Base-by-base conservation (phyloP, 2,797 vertebrate species). In the Danio aesculapii region DNA sequence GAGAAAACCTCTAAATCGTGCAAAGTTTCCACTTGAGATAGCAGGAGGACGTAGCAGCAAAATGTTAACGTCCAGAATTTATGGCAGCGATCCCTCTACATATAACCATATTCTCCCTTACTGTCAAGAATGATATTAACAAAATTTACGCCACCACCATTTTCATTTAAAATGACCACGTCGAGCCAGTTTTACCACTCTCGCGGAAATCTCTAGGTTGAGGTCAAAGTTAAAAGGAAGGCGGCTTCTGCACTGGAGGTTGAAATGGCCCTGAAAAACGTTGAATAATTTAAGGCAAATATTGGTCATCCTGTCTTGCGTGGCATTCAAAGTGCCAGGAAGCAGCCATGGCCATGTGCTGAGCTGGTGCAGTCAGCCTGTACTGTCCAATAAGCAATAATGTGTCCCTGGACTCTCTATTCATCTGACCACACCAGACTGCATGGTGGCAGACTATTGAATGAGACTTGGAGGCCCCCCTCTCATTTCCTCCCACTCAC, bases 331-430 rank as follows among this genome's bases (percentile, higher is more conserved):
- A 92, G 90, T 92, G 93, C 91, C 92, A 94, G 93, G 93, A 95
- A 94, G 91, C 90, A 89, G 91, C 84, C 84, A 88, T 86, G 88
- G 85, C 90, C 91, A 91, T 92, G 90, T 91, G 90, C 92, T 94
- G 93, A 94, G 92, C 90, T 92, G 89, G 89, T 92, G 91, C 87
- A 92, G 93, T 91, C 93, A 91, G 90, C 90, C 90, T 92, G 88
- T 90, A 89, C 91, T 89, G 91, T 93, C 92, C 94, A 94, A 94
- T 93, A 94, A 95, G 93, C 93, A 93, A 93, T 94, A 94, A 94
- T 89, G 89, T 93, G 92, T 93, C 92, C 92, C 93, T 86, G 92
- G 92, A 93, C 91, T 92, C 91, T 89, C 82, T 88, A 92, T 91
- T 93, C 92, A 91, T 94, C 93, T 91, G 92, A 94, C 92, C 92